Conservation (phyloP, 2,888 invertebrate genomes). For the Lasioglossum malachurum region DNA sequence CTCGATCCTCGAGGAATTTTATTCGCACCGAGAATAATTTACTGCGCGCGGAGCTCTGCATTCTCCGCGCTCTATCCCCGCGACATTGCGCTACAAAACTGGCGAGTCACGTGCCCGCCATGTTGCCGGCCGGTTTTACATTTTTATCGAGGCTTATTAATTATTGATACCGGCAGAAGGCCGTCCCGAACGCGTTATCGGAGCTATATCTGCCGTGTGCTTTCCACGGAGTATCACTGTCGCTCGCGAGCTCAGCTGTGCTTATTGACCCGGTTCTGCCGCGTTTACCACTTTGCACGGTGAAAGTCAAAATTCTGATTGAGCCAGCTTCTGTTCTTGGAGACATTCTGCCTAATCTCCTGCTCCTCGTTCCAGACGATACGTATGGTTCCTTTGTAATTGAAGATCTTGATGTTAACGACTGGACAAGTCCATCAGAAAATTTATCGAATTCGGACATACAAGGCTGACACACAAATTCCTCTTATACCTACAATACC, state of each 20-base stretch:
- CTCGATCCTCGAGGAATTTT: not conserved
- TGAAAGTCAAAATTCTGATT: not conserved
- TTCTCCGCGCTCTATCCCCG: not conserved
- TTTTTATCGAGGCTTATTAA: conserved; percentile 11
- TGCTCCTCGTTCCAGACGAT: no score
- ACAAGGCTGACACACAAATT: no score
- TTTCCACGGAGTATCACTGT: not conserved
- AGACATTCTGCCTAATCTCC: not conserved
- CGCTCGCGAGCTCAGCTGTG: not conserved
- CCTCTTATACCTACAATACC: no score
- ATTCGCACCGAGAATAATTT: conserved; percentile 1
- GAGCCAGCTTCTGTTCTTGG: not conserved
- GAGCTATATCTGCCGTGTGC: not conserved
- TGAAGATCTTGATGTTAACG: no score
- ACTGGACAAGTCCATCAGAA: no score
- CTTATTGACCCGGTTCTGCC: not conserved
- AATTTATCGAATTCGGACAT: no score
- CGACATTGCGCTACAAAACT: not conserved
- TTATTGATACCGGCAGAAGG: not conserved
- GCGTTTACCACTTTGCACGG: not conserved
- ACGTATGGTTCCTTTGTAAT: no score
- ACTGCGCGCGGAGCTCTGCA: no score
- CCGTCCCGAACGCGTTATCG: not conserved
- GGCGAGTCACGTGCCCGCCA: not conserved
- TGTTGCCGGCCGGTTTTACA: not conserved